Evolutionary conservation across 2,113 vertebrate genomes (phyloP).

Genomic region (Ageneiosus marmoratus): DNA sequence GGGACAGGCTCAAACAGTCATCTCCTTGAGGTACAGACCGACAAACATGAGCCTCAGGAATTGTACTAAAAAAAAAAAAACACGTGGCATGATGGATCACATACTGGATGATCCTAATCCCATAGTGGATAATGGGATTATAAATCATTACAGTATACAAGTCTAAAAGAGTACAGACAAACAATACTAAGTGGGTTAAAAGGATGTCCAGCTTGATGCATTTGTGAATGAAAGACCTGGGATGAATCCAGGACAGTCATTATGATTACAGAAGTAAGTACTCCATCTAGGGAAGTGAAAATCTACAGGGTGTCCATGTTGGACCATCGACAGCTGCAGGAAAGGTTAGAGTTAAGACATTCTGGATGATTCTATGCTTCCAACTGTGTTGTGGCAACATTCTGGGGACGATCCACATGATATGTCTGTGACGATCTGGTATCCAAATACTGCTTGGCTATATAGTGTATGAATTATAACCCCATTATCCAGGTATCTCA

Average conservation of each 20-base stretch:
- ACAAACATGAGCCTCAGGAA: constrained; percentile 5
- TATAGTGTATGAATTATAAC: neutral
- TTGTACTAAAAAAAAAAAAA: too few species aligned
- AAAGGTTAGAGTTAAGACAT: neutral
- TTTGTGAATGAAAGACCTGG: neutral
- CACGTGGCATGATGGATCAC: neutral
- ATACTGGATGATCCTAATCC: neutral
- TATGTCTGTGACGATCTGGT: neutral
- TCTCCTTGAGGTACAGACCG: neutral
- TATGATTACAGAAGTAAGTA: neutral
- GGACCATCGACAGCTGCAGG: neutral
- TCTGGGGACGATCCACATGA: neutral
- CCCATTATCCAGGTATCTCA: neutral
- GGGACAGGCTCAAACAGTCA: neutral
- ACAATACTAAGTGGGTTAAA: neutral
- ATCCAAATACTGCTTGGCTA: neutral
- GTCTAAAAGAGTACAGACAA: neutral
- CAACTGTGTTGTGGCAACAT: neutral
- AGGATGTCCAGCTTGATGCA: neutral
- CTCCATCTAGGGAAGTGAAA: too few species aligned
- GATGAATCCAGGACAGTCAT: neutral
- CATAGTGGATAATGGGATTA: neutral
- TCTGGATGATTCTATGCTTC: neutral
- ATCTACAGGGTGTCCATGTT: neutral
- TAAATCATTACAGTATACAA: neutral